Evolutionary conservation across 2,797 vertebrate species (phyloP).

Genomic region (Platyrinchus mystaceus): DNA sequence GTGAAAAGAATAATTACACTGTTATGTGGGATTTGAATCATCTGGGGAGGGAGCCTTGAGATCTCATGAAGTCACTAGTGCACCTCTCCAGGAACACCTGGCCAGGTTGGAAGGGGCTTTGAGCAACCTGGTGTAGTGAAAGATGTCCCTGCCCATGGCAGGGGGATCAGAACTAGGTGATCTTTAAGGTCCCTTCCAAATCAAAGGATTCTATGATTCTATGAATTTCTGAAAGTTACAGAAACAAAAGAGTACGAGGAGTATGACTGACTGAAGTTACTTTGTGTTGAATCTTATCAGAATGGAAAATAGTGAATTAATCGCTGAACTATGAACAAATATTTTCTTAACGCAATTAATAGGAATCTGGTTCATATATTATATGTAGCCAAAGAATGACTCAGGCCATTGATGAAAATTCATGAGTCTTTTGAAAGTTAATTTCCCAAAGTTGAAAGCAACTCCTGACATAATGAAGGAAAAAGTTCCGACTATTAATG

Average conservation of each 20-base stretch:
- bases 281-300: not conserved
- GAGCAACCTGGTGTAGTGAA: not conserved
- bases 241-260: not conserved
- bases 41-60: not conserved
- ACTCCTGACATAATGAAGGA: not conserved
- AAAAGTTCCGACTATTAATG: not conserved
- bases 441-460: not conserved
- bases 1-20: not conserved
- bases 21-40: not conserved
- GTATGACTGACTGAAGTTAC: not conserved
- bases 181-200: not conserved
- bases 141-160: rapidly evolving
- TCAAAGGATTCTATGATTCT: not conserved
- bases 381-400: not conserved
- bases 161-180: not conserved
- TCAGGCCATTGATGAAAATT: not conserved
- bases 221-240: not conserved
- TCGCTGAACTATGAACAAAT: not conserved
- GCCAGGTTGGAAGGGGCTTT: not conserved
- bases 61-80: not conserved
- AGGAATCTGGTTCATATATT: not conserved
- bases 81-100: rapidly evolving
- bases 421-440: not conserved
- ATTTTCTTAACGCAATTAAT: not conserved
- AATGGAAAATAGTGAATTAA: not conserved